Evolutionary conservation across 2,113 vertebrate genomes (phyloP).

Genomic region (Lontra canadensis): DNA sequence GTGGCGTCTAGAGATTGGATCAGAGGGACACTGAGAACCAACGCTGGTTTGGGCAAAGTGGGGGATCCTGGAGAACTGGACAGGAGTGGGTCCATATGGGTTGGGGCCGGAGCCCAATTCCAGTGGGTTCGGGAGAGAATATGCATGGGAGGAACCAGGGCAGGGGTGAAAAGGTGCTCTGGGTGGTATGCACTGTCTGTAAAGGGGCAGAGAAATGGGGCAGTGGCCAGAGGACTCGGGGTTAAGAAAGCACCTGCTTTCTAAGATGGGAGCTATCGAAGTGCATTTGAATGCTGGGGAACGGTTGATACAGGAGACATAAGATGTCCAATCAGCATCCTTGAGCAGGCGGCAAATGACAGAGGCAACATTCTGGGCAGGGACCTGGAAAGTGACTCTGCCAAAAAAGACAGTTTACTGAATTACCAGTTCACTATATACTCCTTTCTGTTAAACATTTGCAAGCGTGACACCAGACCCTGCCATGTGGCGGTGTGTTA

Average conservation of each 20-base stretch:
- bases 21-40: not conserved
- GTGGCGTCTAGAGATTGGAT: rapidly evolving
- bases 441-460: not conserved
- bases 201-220: not conserved
- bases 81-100: rapidly evolving
- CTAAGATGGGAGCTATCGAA: not conserved
- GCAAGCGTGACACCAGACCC: too few species aligned
- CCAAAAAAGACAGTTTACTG: not conserved
- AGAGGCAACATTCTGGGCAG: rapidly evolving
- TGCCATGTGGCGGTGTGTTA: not conserved
- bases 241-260: not conserved
- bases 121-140: not conserved
- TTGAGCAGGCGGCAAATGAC: not conserved
- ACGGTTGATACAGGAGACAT: not conserved
- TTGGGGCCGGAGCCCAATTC: rapidly evolving
- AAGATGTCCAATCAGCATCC: not conserved
- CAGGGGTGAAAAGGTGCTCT: too few species aligned
- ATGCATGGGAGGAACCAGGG: rapidly evolving
- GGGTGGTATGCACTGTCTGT: not conserved
- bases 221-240: not conserved
- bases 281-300: not conserved
- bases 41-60: not conserved
- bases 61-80: not conserved
- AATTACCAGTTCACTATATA: not conserved
- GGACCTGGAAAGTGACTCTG: not conserved